Conservation (phyloP, 2,797 vertebrate species). For the Myoxocephalus aenaeus region DNA sequence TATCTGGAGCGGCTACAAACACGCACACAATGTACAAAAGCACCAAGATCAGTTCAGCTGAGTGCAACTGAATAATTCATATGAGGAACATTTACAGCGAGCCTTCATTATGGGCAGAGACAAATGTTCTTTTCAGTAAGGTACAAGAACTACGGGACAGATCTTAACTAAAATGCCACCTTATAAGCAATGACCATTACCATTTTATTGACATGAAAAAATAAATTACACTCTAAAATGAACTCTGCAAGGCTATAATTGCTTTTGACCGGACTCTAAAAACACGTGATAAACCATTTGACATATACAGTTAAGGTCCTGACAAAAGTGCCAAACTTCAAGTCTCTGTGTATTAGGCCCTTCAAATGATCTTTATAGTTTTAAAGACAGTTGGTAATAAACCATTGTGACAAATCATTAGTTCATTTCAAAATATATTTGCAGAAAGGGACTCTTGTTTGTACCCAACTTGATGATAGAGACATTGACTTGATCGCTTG, state of each 20-base stretch:
- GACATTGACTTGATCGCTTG: constrained; percentile 26
- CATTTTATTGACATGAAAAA: constrained; percentile 54
- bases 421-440: constrained; percentile 1
- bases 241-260: constrained; percentile 36
- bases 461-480: background rate
- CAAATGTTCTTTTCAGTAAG: constrained; percentile 52
- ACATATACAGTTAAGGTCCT: constrained; percentile 17
- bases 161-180: constrained; percentile 49
- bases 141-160: constrained; percentile 36
- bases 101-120: constrained; percentile 50
- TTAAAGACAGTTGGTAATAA: background rate
- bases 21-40: constrained; percentile 57
- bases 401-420: background rate
- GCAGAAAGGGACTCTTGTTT: constrained; percentile 16
- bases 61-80: constrained; percentile 75
- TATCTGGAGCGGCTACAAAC: constrained; percentile 59
- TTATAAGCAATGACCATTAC: constrained; percentile 50
- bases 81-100: constrained; percentile 57
- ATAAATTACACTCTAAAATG: constrained; percentile 52
- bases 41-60: constrained; percentile 61
- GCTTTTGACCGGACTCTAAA: constrained; percentile 28
- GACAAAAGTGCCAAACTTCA: constrained; percentile 1
- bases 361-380: constrained; percentile 2
- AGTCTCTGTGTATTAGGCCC: background rate
- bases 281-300: constrained; percentile 15